Percentiles rank a stretch among this genome's conserved stretches.
Evolutionary conservation across 1,140 invertebrate species (phyloP).

Genomic region (Brachionus rotundiformis): DNA sequence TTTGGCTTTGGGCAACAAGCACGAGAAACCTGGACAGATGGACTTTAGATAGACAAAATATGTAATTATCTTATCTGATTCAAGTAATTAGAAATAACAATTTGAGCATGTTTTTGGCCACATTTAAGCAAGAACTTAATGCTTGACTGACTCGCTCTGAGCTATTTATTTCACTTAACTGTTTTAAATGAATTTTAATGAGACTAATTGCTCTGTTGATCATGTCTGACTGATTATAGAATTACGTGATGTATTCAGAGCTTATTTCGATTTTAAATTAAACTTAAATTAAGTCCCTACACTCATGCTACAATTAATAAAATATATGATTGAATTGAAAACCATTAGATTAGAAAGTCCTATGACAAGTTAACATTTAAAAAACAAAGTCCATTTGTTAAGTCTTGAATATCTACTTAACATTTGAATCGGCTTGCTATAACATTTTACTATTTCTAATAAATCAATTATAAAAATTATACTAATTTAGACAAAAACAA

Average conservation of each 20-base stretch:
- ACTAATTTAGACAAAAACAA: background rate
- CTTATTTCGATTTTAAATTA: background rate
- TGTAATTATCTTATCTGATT: constrained; percentile 47
- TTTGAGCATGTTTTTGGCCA: background rate
- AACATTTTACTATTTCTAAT: too few species aligned
- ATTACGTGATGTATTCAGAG: constrained; percentile 38
- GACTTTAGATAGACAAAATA: background rate
- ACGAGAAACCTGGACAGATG: constrained; percentile 14
- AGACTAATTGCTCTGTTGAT: constrained; percentile 36
- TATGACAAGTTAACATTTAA: too few species aligned
- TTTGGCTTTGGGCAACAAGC: background rate
- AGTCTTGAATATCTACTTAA: too few species aligned
- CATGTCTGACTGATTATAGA: constrained; percentile 29
- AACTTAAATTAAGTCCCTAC: background rate
- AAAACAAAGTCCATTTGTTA: too few species aligned
- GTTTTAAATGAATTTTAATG: constrained; percentile 27
- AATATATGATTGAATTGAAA: too few species aligned
- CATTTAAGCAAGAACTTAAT: background rate
- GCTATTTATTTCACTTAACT: background rate
- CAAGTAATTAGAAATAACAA: background rate
- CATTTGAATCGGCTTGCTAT: too few species aligned
- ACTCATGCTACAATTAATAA: background rate
- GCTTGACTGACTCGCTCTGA: constrained; percentile 1
- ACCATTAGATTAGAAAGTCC: too few species aligned
- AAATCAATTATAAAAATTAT: too few species aligned